Conservation (phyloP, 2,113 vertebrate species). For the Melanerpes aurifrons region DNA sequence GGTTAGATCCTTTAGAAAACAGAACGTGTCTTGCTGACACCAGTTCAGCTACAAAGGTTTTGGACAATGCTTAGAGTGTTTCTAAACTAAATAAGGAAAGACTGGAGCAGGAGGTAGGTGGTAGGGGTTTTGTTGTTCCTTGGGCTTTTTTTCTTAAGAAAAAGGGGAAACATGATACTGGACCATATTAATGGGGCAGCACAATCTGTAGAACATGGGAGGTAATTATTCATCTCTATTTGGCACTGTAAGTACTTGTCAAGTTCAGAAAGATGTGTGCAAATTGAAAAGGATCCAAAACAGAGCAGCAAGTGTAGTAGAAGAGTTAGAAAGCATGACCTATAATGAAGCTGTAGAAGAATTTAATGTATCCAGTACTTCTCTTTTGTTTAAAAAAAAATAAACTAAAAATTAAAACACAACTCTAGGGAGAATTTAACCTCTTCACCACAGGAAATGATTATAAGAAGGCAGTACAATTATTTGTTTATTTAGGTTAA, state of each 20-base stretch:
- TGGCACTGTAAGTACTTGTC: neutral
- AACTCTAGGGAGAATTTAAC: neutral
- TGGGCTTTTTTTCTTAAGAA: neutral
- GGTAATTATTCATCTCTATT: slow-evolving; percentile 4
- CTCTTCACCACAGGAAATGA: neutral
- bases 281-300: neutral
- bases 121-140: neutral
- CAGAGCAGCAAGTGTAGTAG: neutral
- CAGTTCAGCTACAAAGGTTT: neutral
- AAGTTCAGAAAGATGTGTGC: neutral
- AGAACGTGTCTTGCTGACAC: neutral
- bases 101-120: neutral
- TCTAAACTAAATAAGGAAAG: neutral
- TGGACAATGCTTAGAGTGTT: neutral
- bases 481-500: neutral
- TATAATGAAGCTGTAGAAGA: slow-evolving; percentile 24
- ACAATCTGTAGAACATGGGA: neutral
- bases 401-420: neutral
- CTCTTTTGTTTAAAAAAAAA: neutral
- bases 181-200: neutral
- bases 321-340: slow-evolving; percentile 16
- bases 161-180: neutral
- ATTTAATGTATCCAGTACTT: slow-evolving; percentile 8
- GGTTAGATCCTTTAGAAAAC: neutral
- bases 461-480: neutral